A percentile compares a stretch with the other conserved stretches of the same genome.
Evolutionary conservation across 2,113 vertebrate species (phyloP).

Genomic region (Nycticryphes semicollaris): DNA sequence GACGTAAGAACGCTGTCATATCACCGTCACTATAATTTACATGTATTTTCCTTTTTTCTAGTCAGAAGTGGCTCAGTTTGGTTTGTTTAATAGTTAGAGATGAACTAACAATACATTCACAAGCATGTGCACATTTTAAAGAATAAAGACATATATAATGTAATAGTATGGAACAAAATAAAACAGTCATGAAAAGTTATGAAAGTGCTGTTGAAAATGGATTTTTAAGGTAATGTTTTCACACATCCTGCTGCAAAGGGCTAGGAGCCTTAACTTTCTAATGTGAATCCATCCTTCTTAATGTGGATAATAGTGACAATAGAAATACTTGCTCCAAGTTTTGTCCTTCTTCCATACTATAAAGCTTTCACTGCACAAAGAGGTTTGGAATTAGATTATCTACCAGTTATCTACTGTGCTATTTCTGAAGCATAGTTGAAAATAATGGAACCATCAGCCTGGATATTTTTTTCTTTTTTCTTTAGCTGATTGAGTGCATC

Average conservation of each 20-base stretch:
- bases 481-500: background rate
- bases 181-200: background rate
- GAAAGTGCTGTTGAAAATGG: background rate
- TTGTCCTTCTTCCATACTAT: background rate
- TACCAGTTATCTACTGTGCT: background rate
- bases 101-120: background rate
- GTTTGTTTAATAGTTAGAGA: background rate
- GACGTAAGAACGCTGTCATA: background rate
- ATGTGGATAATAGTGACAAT: background rate
- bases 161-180: background rate
- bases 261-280: background rate
- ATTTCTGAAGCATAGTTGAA: background rate
- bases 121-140: background rate
- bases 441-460: background rate
- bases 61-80: background rate
- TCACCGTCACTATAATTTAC: background rate
- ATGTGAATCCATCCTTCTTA: background rate
- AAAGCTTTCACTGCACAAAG: background rate
- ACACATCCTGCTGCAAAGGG: background rate
- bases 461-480: background rate
- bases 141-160: background rate
- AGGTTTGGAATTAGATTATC: background rate
- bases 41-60: background rate
- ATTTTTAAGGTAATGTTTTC: background rate
- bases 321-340: background rate